Base-by-base conservation (phyloP, 2,888 invertebrate species). In the Helobdella robusta region DNA sequence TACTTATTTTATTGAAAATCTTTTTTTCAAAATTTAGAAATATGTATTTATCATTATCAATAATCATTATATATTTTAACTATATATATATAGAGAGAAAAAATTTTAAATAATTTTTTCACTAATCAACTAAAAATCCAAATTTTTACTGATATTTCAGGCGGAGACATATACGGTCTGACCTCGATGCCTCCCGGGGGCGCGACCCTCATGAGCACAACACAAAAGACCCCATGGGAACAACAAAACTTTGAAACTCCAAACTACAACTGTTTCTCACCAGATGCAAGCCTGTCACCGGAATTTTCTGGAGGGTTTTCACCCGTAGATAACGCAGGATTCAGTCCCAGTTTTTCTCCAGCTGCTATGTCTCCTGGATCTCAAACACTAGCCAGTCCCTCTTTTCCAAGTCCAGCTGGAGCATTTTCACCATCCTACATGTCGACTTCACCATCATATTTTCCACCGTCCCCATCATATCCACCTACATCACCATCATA, bases 251-350 rank as follows among this genome's bases (percentile, higher is more conserved):
- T n/a, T n/a, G n/a, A n/a, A n/a, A n/a, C n/a, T n/a, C n/a, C n/a
- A n/a, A n/a, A n/a, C n/a, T n/a, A n/a, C n/a, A 77, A 59, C 88
- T 87, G 75, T 89, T 89, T 0, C 89, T 91, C 4, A 77, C 75
- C 23, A 76, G 76, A 18, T 73, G 87, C 74, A 70, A 75, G 73
- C 78, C 78, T 15, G 75, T 79, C 20, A 76, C 76, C 64, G 84
- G 84, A 28, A 30, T 30, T 56, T 56, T 28, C 48, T 56, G 56
- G 28, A 30, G 32, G 28, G 18, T 56, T 56, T 72, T 78, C 79
- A 0, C 86, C 87, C 1, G 78, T 81, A 0, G 76, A 76, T 82
- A 82, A 3, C 76, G 78, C 65, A 81, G 81, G 70, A 75, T 76
- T 0, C 91, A 91, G 0, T 84, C 48, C 48, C 87, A 85, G 85